Evolutionary conservation across 2,113 vertebrate species (phyloP).

Genomic region (Zosterops borbonicus): DNA sequence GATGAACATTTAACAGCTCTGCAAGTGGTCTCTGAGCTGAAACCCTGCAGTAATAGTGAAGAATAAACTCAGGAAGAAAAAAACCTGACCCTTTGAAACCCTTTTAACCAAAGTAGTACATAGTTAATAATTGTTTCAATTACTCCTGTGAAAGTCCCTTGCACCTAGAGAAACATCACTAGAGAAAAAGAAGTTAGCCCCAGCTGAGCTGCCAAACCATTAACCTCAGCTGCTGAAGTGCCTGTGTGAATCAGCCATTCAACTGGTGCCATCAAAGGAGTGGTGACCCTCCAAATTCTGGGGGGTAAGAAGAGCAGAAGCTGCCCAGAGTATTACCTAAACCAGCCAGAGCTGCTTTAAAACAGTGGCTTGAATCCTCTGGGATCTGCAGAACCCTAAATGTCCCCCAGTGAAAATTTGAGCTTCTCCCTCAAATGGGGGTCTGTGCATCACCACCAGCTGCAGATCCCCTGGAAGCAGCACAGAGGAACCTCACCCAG

Average conservation of each 20-base stretch:
- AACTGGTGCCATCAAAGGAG: background rate
- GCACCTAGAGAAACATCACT: background rate
- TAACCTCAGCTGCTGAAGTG: background rate
- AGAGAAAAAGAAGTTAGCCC: background rate
- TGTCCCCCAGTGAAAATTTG: background rate
- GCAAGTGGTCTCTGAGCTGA: background rate
- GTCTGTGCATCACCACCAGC: accelerated
- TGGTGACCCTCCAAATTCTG: background rate
- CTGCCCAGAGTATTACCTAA: background rate
- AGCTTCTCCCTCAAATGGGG: background rate
- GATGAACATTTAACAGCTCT: background rate
- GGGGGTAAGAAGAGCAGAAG: accelerated
- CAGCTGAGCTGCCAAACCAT: background rate
- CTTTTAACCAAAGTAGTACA: background rate
- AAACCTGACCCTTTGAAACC: background rate
- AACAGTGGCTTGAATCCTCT: background rate
- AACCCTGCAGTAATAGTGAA: background rate
- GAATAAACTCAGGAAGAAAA: background rate
- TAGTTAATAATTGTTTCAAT: background rate
- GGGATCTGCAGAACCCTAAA: background rate
- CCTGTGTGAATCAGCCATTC: background rate
- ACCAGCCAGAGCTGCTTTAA: background rate
- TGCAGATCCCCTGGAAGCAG: background rate
- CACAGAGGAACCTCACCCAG: background rate
- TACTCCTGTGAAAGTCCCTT: background rate